phyloP scores from a whole-genome alignment of 2,888 invertebrate species.

The Conomelus anceps region DNA sequence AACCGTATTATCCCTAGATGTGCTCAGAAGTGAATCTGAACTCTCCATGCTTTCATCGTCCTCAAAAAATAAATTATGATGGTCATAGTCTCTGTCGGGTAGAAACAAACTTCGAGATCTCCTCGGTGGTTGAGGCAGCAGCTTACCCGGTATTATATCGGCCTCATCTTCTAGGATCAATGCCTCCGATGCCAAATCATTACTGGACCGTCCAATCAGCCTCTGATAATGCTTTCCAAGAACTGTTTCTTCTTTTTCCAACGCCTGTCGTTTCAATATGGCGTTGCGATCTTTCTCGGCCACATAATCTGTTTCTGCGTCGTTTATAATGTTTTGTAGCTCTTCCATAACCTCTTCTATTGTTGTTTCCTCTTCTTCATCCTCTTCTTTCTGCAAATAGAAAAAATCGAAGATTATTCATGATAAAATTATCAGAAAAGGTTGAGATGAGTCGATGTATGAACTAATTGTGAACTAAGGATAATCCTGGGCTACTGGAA shows the following conservation, averaged over 20 bases:
- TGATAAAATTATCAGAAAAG: too few relatives aligned
- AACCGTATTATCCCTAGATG: slow-evolving; percentile 43
- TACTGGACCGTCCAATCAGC: slow-evolving; percentile 23
- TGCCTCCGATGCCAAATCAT: slow-evolving; percentile 24
- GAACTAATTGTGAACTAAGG: too few relatives aligned
- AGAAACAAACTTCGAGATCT: slow-evolving; percentile 63
- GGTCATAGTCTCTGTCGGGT: slow-evolving; percentile 40
- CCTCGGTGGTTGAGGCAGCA: slow-evolving; percentile 74
- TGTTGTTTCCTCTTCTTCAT: slow-evolving; percentile 41
- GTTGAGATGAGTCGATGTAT: too few relatives aligned
- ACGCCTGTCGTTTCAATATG: slow-evolving; percentile 19
- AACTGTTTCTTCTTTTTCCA: slow-evolving; percentile 25
- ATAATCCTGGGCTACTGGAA: too few relatives aligned
- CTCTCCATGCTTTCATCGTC: slow-evolving; percentile 48
- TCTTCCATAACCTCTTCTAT: slow-evolving; percentile 59
- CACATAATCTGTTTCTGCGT: slow-evolving; percentile 64
- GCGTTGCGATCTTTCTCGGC: slow-evolving; percentile 33
- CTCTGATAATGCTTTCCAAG: slow-evolving; percentile 30
- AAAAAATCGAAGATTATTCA: too few relatives aligned
- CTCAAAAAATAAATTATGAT: slow-evolving; percentile 38
- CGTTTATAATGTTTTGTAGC: slow-evolving; percentile 73
- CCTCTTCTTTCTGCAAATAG: slow-evolving; percentile 21
- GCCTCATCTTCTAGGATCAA: slow-evolving; percentile 28
- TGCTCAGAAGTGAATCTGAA: slow-evolving; percentile 63
- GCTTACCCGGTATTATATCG: slow-evolving; percentile 35